Evolutionary conservation across 1,140 invertebrate species (phyloP).

Genomic region (Tribolium castaneum): DNA sequence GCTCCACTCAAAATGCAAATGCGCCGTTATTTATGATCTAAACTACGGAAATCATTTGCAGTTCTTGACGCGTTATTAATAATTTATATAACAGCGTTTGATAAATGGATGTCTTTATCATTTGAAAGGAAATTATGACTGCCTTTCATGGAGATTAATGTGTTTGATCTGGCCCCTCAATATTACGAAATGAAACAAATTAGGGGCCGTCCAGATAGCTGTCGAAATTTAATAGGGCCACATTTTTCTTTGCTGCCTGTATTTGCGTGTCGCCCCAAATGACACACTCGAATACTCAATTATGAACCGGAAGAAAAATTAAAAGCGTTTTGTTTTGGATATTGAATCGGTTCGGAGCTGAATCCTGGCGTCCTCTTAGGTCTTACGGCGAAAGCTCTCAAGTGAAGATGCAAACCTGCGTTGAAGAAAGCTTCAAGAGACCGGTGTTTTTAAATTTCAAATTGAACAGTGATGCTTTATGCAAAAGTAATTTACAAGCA

Average conservation of each 20-base stretch:
- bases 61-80: constrained; percentile 56
- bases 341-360: not conserved
- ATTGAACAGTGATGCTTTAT: not conserved
- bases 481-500: constrained; percentile 16
- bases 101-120: constrained; percentile 58
- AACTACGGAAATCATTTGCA: constrained; percentile 54
- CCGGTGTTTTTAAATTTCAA: not conserved
- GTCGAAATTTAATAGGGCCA: constrained; percentile 36
- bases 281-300: constrained; percentile 29
- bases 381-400: not conserved
- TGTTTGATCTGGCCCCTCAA: constrained; percentile 50
- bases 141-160: constrained; percentile 57
- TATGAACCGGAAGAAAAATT: not conserved
- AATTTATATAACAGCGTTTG: constrained; percentile 57
- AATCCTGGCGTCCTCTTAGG: not conserved
- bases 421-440: not conserved
- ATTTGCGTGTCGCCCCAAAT: constrained; percentile 25
- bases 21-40: constrained; percentile 48
- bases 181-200: constrained; percentile 46
- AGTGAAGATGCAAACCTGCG: not conserved
- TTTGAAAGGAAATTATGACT: constrained; percentile 57
- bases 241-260: constrained; percentile 18
- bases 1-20: constrained; percentile 44
- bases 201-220: constrained; percentile 36
- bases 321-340: not conserved